Conservation (phyloP, 1,140 invertebrate species). For the Probaryconus sp. region DNA sequence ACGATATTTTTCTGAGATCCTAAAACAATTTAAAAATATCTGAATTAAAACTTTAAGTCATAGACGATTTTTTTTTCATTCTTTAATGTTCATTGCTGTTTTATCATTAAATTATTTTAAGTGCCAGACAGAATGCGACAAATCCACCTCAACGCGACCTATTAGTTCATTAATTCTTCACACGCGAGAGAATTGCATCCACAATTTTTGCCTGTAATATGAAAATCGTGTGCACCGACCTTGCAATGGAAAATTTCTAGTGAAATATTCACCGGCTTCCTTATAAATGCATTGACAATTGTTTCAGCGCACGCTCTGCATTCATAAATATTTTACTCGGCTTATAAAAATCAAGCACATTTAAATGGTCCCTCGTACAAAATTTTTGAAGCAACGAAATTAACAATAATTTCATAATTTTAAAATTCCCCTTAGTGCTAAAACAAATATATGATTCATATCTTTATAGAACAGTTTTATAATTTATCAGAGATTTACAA, state of each 20-base stretch:
- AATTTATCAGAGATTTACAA: no score
- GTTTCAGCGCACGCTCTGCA: conserved; percentile 46
- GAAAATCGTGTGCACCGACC: conserved; percentile 14
- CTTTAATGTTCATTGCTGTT: no score
- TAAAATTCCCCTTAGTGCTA: no score
- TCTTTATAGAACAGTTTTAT: no score
- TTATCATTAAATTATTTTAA: no score
- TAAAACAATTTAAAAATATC: no score
- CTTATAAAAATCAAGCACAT: conserved; percentile 29
- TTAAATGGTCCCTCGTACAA: conserved; percentile 7
- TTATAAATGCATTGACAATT: conserved; percentile 52
- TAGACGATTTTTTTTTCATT: not conserved
- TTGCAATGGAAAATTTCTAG: conserved; percentile 32
- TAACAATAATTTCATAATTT: no score
- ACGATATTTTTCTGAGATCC: not conserved
- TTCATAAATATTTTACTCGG: conserved; percentile 43
- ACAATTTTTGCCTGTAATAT: conserved; percentile 26
- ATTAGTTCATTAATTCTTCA: conserved; percentile 9
- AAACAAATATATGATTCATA: no score
- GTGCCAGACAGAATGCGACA: no score
- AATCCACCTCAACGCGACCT: no score
- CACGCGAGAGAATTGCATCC: conserved; percentile 13
- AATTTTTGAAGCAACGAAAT: conserved; percentile 23
- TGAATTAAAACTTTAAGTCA: no score
- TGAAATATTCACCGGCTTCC: conserved; percentile 44